Evolutionary conservation across 2,113 vertebrate genomes (phyloP).

Genomic region (Buteo buteo): DNA sequence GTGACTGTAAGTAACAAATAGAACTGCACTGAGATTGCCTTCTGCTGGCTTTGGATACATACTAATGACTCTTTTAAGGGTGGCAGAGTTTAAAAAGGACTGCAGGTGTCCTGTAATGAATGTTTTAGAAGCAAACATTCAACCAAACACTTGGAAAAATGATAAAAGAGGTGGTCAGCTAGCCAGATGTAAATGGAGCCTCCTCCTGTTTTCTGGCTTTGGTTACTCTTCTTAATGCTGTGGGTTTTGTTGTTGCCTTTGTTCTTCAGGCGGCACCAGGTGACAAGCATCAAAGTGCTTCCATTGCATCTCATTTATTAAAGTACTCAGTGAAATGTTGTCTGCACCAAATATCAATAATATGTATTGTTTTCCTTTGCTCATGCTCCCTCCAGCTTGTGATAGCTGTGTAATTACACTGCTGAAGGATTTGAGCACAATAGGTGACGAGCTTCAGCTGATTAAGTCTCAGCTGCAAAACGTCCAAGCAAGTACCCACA

Average conservation of each 20-base stretch:
- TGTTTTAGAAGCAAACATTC: neutral
- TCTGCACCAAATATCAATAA: neutral
- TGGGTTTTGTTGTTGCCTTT: neutral
- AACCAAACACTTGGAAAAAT: neutral
- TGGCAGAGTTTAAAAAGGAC: neutral
- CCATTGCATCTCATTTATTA: neutral
- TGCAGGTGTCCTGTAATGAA: neutral
- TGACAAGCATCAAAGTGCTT: neutral
- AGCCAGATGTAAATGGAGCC: neutral
- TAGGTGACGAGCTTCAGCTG: conserved; percentile 73
- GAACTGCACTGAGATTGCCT: neutral
- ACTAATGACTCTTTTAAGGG: neutral
- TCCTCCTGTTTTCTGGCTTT: neutral
- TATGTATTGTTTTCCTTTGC: neutral
- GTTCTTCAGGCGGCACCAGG: neutral
- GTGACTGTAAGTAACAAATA: conserved; percentile 77
- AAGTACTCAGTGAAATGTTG: neutral
- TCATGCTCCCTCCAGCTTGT: conserved; percentile 77
- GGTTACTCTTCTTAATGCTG: neutral
- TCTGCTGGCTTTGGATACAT: neutral
- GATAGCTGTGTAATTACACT: conserved; percentile 89
- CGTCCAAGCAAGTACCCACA: conserved; percentile 56
- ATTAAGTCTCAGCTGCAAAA: conserved; percentile 81
- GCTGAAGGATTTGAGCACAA: conserved; percentile 79
- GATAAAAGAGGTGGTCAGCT: neutral